phyloP scores from a whole-genome alignment of 2,888 invertebrate genomes.

The Neoascia interrupta region DNA sequence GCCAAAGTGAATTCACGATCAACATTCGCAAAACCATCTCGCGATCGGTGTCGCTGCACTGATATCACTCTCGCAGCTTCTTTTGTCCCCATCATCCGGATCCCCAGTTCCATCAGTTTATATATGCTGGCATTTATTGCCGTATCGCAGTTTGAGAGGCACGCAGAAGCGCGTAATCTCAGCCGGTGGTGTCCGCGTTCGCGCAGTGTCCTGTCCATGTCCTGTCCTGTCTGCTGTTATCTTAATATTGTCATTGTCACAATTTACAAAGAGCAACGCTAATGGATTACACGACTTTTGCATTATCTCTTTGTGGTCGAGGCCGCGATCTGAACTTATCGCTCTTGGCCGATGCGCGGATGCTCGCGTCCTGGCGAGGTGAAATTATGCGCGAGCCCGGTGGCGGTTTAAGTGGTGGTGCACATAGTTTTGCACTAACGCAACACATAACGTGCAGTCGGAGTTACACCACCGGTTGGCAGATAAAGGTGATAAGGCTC shows the following conservation, averaged over 20 bases:
- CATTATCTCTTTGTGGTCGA: conserved; percentile 79
- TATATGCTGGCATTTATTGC: neutral
- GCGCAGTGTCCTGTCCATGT: conserved; percentile 66
- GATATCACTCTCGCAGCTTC: conserved; percentile 40
- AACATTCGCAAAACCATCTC: conserved; percentile 44
- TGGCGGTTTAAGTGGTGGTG: conserved; percentile 68
- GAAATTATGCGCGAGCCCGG: conserved; percentile 69
- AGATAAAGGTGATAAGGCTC: conserved; percentile 68
- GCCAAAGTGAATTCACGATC: conserved; percentile 44
- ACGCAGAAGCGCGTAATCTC: conserved; percentile 67
- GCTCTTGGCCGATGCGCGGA: conserved; percentile 35
- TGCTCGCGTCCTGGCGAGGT: conserved; percentile 16
- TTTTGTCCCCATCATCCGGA: conserved; percentile 39
- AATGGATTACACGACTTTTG: conserved; percentile 80
- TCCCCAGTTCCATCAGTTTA: conserved; percentile 5
- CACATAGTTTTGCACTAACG: conserved; percentile 70
- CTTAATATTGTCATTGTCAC: conserved; percentile 80
- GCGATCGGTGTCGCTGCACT: conserved; percentile 58
- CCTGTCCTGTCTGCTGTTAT: conserved; percentile 74
- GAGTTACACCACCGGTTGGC: conserved; percentile 67
- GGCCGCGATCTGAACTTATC: conserved; percentile 74
- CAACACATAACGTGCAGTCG: conserved; percentile 58
- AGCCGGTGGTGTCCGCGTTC: conserved; percentile 1
- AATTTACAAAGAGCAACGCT: conserved; percentile 79
- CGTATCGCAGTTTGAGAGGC: conserved; percentile 26